A percentile compares a stretch with the other conserved stretches of the same genome.
Evolutionary conservation across 2,888 invertebrate species (phyloP).

Genomic region (Oxycera nigricornis): DNA sequence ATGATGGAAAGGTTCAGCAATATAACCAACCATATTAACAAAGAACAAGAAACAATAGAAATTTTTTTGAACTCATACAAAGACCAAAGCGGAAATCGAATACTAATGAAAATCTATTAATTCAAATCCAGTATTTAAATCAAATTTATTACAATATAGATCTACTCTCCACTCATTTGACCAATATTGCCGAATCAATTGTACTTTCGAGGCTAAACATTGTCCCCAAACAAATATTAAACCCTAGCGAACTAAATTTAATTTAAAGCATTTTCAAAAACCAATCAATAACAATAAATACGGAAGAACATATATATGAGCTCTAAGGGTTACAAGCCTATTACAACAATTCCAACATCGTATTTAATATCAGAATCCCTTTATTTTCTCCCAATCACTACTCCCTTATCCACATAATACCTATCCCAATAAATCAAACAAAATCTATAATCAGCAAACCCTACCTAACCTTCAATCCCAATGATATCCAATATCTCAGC

Average conservation of each 20-base stretch:
- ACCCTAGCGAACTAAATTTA: no score
- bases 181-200: not conserved
- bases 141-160: not conserved
- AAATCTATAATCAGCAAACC: not conserved
- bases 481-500: not conserved
- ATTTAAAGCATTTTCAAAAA: no score
- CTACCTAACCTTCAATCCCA: not conserved
- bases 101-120: no score
- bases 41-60: conserved; percentile 41
- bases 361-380: not conserved
- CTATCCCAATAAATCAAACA: not conserved
- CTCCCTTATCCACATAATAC: not conserved
- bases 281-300: no score
- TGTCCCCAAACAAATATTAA: not conserved
- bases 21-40: conserved; percentile 41
- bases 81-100: no score
- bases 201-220: not conserved
- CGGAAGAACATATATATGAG: not conserved
- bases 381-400: no score
- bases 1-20: conserved; percentile 37
- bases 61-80: conserved; percentile 21
- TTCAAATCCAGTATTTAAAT: no score
- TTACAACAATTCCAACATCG: not conserved
- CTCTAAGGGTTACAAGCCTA: not conserved
- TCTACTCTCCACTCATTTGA: not conserved